Evolutionary conservation across 2,797 vertebrate genomes (phyloP), one percentile per base, ranked within the genome.

Genomic region (Lithobates pipiens): DNA sequence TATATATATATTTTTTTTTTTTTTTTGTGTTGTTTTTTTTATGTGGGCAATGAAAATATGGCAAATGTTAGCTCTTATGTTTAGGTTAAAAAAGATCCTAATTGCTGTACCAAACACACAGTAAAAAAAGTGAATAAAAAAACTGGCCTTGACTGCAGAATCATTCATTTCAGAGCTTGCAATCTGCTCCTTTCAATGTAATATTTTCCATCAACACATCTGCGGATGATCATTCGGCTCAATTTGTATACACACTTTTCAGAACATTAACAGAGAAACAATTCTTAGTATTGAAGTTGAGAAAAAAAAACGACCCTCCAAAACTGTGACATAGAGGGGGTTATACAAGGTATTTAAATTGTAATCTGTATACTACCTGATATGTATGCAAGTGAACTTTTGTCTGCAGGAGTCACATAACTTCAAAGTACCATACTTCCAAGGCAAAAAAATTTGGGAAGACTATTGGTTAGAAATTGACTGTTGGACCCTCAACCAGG

Each of bases 111-210:
- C 27, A 57, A 67, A 36, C n/a, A 6, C n/a, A 42, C 70, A 79
- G 69, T 65, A 85, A 79, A 74, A 61, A 79, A 68, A n/a, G 29
- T 39, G 39, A 50, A 80, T 77, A 77, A 84, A 76, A 93, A 94
- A 92, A 91, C 92, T 80, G 89, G 92, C 91, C 78, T 93, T 91
- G 91, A 92, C 89, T 95, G 93, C 94, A 94, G 94, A 93, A 92
- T 92, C 91, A 91, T 94, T 93, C 90, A 93, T 93, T 93, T 92
- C 92, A 80, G 91, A 91, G 87, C 91, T 89, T 88, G 92, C 92
- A 92, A 91, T 91, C 92, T 91, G 91, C 89, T 93, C 90, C 90
- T 92, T 90, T 91, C 84, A 50, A 89, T 63, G 90, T 90, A 91
- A 90, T 85, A 85, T 85, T 80, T 85, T 85, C 71, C 84, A 80